A percentile compares a stretch with the other conserved stretches of the same genome.
Evolutionary conservation across 2,113 vertebrate species (phyloP).

Genomic region (Scalopus aquaticus): DNA sequence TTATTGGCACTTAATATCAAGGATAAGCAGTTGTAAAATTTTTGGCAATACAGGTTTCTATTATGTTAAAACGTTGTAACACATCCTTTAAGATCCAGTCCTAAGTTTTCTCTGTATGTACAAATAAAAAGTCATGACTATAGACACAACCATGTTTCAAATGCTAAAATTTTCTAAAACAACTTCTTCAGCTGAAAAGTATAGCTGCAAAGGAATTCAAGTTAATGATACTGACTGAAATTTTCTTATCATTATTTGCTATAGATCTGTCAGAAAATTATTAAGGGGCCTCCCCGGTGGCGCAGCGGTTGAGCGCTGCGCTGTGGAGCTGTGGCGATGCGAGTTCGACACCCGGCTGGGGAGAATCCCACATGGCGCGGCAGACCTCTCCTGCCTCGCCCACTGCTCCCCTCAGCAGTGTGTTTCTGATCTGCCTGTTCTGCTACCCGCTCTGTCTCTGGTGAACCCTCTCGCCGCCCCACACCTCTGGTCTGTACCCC

Average conservation of each 20-base stretch:
- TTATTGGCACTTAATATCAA: background rate
- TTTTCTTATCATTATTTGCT: background rate
- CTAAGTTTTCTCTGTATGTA: background rate
- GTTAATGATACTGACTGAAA: background rate
- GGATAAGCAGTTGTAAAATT: background rate
- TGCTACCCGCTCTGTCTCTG: too few relatives aligned
- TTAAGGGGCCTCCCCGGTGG: background rate
- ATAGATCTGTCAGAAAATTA: background rate
- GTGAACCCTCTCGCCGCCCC: too few relatives aligned
- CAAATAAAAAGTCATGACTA: background rate
- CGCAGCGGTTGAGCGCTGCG: too few relatives aligned
- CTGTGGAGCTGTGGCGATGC: too few relatives aligned
- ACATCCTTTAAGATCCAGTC: background rate
- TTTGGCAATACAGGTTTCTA: background rate
- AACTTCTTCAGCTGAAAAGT: background rate
- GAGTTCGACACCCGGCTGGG: too few relatives aligned
- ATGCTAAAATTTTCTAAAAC: background rate
- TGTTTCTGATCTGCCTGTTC: too few relatives aligned
- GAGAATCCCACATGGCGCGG: too few relatives aligned
- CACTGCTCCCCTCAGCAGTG: too few relatives aligned
- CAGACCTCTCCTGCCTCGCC: too few relatives aligned
- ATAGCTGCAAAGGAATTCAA: slow-evolving; percentile 13
- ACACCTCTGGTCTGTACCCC: too few relatives aligned
- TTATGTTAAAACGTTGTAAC: background rate
- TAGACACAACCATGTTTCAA: background rate